Percentiles rank a stretch among this genome's conserved stretches.
phyloP scores from a whole-genome alignment of 1,140 invertebrate genomes.

The Neodiprion virginianus region DNA sequence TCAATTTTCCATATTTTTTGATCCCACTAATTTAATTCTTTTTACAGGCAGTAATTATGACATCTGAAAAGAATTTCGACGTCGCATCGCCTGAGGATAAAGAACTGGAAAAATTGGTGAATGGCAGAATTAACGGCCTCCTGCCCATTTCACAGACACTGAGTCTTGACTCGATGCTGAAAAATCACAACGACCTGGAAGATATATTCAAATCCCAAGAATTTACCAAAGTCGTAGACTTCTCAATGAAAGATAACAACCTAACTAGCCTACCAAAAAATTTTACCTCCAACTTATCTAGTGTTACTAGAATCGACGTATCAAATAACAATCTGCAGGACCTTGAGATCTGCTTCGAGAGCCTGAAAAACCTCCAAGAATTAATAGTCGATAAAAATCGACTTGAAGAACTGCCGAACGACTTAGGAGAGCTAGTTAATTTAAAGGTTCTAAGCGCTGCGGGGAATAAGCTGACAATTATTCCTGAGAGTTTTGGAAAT shows the following conservation, averaged over 20 bases:
- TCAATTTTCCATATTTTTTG: no score
- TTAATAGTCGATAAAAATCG: slow-evolving; percentile 23
- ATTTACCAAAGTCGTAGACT: slow-evolving; percentile 21
- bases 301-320: slow-evolving; percentile 32
- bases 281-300: slow-evolving; percentile 25
- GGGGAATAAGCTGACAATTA: not conserved
- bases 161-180: not conserved
- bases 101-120: no score
- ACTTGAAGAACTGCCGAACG: slow-evolving; percentile 17
- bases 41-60: not conserved
- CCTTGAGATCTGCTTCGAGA: slow-evolving; percentile 5
- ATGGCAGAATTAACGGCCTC: not conserved
- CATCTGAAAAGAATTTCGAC: not conserved
- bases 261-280: slow-evolving; percentile 27
- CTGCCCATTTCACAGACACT: slow-evolving; percentile 24
- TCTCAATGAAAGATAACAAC: slow-evolving; percentile 14
- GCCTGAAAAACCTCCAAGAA: slow-evolving; percentile 8
- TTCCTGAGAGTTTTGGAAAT: slow-evolving; percentile 20
- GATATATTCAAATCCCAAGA: not conserved
- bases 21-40: no score
- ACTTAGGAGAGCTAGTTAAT: slow-evolving; percentile 29
- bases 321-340: slow-evolving; percentile 29
- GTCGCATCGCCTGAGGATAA: not conserved
- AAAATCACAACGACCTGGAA: not conserved
- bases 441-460: slow-evolving; percentile 16